These are phyloP conservation scores for Cardiocondyla obscurior DNA, from an alignment of 1,140 invertebrate species.

Conservation along the genomic window DNA sequence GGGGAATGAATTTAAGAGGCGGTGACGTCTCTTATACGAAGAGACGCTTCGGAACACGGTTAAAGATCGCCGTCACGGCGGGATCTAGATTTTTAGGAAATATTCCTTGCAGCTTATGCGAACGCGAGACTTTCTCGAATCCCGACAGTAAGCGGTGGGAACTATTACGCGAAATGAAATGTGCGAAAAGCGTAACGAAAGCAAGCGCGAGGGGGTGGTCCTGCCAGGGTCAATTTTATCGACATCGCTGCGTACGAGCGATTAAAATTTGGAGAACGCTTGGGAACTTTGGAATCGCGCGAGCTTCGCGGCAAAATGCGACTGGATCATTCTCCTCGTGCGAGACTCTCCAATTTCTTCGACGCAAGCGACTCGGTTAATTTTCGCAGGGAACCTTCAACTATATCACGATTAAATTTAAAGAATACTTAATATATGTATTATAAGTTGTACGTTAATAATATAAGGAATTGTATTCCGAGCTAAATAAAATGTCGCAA, in stretches of 20 bases:
- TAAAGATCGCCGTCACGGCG: too few relatives aligned
- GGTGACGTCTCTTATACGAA: neutral
- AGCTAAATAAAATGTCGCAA: neutral
- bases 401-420: neutral
- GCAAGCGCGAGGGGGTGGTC: conserved; percentile 22
- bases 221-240: conserved; percentile 69
- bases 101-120: conserved; percentile 38
- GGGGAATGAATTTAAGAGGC: neutral
- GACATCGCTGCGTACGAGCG: conserved; percentile 11
- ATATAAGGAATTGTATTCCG: too few relatives aligned
- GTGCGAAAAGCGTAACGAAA: neutral
- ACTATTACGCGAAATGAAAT: too few relatives aligned
- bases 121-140: conserved; percentile 64
- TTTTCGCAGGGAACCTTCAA: neutral
- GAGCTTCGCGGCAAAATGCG: conserved; percentile 2
- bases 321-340: neutral
- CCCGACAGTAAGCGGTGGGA: neutral
- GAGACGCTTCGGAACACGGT: too few relatives aligned
- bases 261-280: neutral
- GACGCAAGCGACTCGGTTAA: neutral
- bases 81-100: too few relatives aligned
- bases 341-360: neutral
- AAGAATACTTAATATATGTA: too few relatives aligned
- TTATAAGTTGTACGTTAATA: too few relatives aligned
- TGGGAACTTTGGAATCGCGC: too few relatives aligned